A percentile compares a stretch with the other conserved stretches of the same genome.
Conservation (phyloP, 2,888 invertebrate species). For the Limnephilus lunatus region DNA sequence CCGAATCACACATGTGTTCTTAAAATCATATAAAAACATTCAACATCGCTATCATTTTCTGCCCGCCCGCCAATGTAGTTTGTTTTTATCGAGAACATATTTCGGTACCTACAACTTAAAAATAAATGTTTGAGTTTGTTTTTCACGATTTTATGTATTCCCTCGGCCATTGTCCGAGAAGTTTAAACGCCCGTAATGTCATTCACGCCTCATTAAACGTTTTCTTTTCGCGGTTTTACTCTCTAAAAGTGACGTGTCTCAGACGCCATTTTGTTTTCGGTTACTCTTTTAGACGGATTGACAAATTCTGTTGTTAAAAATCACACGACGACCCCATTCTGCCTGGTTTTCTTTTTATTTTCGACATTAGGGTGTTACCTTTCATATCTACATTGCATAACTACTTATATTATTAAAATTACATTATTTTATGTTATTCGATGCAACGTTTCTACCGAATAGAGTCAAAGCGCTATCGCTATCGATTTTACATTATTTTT, state of each 20-base stretch:
- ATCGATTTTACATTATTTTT: too few species aligned
- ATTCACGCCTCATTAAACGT: constrained; percentile 40
- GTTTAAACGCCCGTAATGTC: not conserved
- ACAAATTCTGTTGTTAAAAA: constrained; percentile 2
- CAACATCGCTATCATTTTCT: not conserved
- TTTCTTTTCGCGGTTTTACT: constrained; percentile 4
- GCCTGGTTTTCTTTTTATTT: not conserved
- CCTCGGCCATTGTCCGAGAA: constrained; percentile 11
- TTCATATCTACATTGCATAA: not conserved
- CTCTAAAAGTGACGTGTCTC: not conserved
- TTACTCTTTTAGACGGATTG: not conserved
- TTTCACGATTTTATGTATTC: constrained; percentile 11
- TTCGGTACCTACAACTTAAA: not conserved
- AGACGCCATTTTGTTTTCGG: constrained; percentile 10
- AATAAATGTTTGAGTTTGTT: constrained; percentile 6
- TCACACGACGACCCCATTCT: not conserved
- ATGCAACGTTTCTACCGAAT: too few species aligned
- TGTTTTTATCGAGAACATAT: constrained; percentile 18
- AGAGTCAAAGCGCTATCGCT: too few species aligned
- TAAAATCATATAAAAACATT: not conserved
- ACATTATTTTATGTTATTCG: too few species aligned
- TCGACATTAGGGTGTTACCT: not conserved
- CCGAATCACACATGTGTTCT: not conserved
- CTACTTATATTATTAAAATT: too few species aligned
- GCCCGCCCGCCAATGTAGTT: not conserved